Evolutionary conservation across 2,888 invertebrate genomes (phyloP).

Genomic region (Axea sp.): DNA sequence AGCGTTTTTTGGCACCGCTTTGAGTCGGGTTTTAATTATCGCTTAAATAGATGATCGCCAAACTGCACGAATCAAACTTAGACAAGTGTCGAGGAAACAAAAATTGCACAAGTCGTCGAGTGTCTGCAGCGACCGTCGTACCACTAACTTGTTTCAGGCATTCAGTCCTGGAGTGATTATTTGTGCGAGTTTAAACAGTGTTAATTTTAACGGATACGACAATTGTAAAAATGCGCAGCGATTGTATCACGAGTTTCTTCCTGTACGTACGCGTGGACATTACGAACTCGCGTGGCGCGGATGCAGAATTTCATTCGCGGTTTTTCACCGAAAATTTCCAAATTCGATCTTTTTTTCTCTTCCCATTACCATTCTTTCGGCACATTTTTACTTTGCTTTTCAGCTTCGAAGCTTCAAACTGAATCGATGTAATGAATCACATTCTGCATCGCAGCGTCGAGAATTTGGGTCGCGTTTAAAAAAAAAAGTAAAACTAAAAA

Average conservation of each 20-base stretch:
- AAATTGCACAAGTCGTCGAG: constrained; percentile 18
- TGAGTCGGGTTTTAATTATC: constrained; percentile 6
- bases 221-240: constrained; percentile 46
- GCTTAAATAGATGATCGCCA: not conserved
- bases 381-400: constrained; percentile 2
- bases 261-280: constrained; percentile 29
- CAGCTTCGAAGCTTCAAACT: not conserved
- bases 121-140: not conserved
- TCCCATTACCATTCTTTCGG: too few relatives aligned
- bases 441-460: constrained; percentile 17
- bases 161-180: constrained; percentile 13
- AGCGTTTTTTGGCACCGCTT: constrained; percentile 5
- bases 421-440: not conserved
- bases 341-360: not conserved
- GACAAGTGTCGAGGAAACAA: not conserved
- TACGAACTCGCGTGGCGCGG: constrained; percentile 3
- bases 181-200: constrained; percentile 17
- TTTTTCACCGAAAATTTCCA: not conserved
- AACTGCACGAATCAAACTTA: constrained; percentile 22
- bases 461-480: constrained; percentile 9
- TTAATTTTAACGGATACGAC: constrained; percentile 39
- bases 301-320: constrained; percentile 7
- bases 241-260: constrained; percentile 52
- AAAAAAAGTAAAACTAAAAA: constrained; percentile 36
- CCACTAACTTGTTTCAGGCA: not conserved